A percentile compares a stretch with the other conserved stretches of the same genome.
Conservation (phyloP, 2,797 vertebrate species). For the Ceryle rudis region DNA sequence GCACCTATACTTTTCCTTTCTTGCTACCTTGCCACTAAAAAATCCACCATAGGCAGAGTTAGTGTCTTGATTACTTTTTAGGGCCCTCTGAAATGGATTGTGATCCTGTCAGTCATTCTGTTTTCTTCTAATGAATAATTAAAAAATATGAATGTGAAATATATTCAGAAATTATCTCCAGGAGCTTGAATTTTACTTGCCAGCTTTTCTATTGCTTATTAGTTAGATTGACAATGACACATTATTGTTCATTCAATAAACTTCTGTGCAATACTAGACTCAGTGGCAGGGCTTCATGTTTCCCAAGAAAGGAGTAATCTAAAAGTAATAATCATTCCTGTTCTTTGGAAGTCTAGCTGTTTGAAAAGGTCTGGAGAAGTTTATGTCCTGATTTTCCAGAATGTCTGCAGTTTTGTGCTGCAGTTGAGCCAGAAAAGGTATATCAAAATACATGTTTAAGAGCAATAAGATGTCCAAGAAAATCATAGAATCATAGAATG, state of each 20-base stretch:
- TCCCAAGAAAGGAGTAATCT: slow-evolving; percentile 19
- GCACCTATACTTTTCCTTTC: background rate
- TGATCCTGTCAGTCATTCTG: background rate
- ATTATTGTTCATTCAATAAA: slow-evolving; percentile 10
- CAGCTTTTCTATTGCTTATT: slow-evolving; percentile 16
- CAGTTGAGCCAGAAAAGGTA: background rate
- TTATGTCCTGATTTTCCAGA: slow-evolving; percentile 23
- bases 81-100: background rate
- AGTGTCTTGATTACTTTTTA: background rate
- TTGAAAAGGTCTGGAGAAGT: slow-evolving; percentile 27
- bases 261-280: background rate
- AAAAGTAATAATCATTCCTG: slow-evolving; percentile 52
- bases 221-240: slow-evolving; percentile 37
- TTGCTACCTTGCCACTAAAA: background rate
- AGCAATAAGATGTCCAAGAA: background rate
- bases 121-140: slow-evolving; percentile 45
- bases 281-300: background rate
- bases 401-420: background rate
- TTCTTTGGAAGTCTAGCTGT: slow-evolving; percentile 12
- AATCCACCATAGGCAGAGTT: rapidly evolving
- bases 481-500: too few species aligned
- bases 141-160: background rate
- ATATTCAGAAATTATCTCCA: slow-evolving; percentile 10
- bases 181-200: slow-evolving; percentile 38
- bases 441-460: background rate